Conservation (phyloP, 2,113 vertebrate genomes). For the Lathamus discolor region DNA sequence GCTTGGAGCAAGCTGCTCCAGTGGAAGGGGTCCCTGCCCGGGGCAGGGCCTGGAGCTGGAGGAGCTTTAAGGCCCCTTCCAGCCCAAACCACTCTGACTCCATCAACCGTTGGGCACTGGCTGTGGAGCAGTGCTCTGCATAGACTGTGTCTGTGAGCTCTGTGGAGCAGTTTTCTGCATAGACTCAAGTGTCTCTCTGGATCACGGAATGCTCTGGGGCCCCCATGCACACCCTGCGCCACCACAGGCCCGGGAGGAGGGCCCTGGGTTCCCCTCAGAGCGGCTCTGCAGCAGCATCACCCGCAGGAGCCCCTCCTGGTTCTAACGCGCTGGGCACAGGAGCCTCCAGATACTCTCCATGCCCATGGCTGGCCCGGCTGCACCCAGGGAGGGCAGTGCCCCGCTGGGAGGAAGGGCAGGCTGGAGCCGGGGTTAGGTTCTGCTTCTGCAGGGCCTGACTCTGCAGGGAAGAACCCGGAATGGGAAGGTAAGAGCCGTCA, state of each 20-base stretch:
- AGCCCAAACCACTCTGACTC: not conserved
- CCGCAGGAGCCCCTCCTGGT: not conserved
- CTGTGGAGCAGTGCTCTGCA: not conserved
- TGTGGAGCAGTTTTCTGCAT: not conserved
- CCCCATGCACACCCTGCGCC: not conserved
- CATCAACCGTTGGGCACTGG: fast-evolving
- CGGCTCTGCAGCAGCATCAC: not conserved
- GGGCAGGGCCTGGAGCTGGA: not conserved
- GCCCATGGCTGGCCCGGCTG: fast-evolving
- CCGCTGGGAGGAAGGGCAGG: not conserved
- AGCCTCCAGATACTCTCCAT: not conserved
- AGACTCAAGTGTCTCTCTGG: not conserved
- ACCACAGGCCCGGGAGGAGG: not conserved
- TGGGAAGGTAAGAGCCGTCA: not conserved
- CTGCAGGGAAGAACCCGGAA: not conserved
- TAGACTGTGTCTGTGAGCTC: not conserved
- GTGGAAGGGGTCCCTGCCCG: not conserved
- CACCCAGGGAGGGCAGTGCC: fast-evolving
- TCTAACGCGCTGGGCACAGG: not conserved
- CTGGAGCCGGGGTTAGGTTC: not conserved
- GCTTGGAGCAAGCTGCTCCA: not conserved
- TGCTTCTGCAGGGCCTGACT: not conserved
- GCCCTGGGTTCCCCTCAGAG: not conserved
- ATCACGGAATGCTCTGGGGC: not conserved
- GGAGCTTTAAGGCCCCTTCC: not conserved